Evolutionary conservation across 2,113 vertebrate genomes (phyloP), one percentile per base, ranked within the genome.

Genomic region (Mandrillus leucophaeus): DNA sequence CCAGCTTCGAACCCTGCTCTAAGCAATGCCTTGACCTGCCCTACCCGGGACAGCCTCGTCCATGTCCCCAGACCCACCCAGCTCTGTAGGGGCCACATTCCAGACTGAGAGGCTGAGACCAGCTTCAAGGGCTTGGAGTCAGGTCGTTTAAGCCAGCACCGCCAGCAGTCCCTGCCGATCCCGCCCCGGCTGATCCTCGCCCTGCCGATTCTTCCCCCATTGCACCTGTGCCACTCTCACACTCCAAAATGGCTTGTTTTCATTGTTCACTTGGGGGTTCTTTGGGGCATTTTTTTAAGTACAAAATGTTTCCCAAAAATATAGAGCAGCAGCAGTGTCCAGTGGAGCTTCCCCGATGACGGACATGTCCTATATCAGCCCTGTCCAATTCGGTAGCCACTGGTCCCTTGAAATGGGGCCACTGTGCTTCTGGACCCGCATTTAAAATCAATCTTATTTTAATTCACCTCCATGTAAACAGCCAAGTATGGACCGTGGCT

Each of bases 281-380:
- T 59, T 48, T 13, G 59, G 14, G 35, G 3, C 35, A 40, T 14
- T 40, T 78, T 5, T 66, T 38, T 8, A 73, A 12, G 45, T 30
- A 12, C 13, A 16, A 83, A 88, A 8, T 40, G 14, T 32, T n/a
- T 48, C 17, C 16, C 6, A 0, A 3, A 6, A 45, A 23, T 3
- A 11, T 2, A 20, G 6, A 13, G 23, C 79, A 52, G 79, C 48
- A 23, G 43, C 17, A 0, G 1, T 1, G 11, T 6, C 27, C 48
- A 4, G 6, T 1, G 2, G 43, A n/a, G 25, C 0, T 1, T 32
- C 16, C 83, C 14, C 4, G 22, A 3, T 0, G 27, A 3, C 1
- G 0, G 2, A 5, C 35, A 22, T 2, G 0, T 16, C 18, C 5
- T 3, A 0, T 0, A 1, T 9, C 45, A 3, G 18, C n/a, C 88